Evolutionary conservation across 2,888 invertebrate species (phyloP), one percentile per base, ranked within the genome.

Genomic region (Lysandra bellargus): DNA sequence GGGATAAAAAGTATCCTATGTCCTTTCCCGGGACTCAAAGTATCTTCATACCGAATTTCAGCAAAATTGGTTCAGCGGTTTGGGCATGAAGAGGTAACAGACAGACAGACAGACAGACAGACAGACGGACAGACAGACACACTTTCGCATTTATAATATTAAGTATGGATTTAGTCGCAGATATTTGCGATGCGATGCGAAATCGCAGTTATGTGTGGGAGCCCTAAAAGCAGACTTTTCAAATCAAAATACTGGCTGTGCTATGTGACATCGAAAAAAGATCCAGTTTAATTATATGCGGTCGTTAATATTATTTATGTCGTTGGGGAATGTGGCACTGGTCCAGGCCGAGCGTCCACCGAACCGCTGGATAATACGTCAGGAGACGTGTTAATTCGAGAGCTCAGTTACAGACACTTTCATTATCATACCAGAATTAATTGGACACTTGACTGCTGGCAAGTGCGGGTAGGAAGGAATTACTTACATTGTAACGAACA

Each of bases 281-380:
- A 30, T 30, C 30, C 9, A 49, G 53, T 75, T 53, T 33, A 57
- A 33, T 57, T 76, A 76, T 76, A 76, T 53, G 53, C 57, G 14
- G 23, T 30, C 33, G 76, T 76, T 76, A 76, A 76, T 76, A 76
- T 53, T 33, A 76, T 69, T 69, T 69, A 33, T 76, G 76, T 76
- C 53, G 49, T 44, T 12, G 30, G 17, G 76, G 76, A 44, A 76
- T 76, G 76, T 76, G 76, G 76, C 76, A 49, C 76, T 23, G 49
- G 76, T 53, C 76, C 76, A 76, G 49, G 74, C 74, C 74, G 33
- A 30, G 33, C 33, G 69, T 69, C 69, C 69, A 33, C 69, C 69
- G 69, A 69, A 69, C 69, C 14, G 14, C 69, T 69, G 69, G 69
- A 69, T 69, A 37, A 69, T 69, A 37, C 69, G 69, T 69, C 69